A percentile compares a stretch with the other conserved stretches of the same genome.
Evolutionary conservation across 2,888 invertebrate species (phyloP).

Genomic region (Pristionchus exspectatus): DNA sequence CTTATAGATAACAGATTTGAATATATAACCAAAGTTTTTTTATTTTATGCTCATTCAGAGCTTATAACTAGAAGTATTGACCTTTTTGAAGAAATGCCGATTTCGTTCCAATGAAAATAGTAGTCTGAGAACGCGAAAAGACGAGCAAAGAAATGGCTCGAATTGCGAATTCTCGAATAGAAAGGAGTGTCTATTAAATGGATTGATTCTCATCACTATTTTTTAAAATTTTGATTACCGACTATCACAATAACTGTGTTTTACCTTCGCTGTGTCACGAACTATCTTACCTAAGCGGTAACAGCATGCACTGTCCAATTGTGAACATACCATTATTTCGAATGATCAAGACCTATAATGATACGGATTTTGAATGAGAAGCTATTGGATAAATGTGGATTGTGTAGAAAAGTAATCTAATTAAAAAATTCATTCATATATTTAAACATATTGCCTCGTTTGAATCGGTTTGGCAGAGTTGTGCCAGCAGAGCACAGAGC

Average conservation of each 20-base stretch:
- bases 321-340: constrained; percentile 67
- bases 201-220: background rate
- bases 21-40: no score
- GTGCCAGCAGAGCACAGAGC: constrained; percentile 67
- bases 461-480: constrained; percentile 65
- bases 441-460: constrained; percentile 57
- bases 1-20: no score
- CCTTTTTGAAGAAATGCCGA: constrained; percentile 79
- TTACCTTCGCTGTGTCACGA: background rate
- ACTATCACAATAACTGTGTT: background rate
- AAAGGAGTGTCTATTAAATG: background rate
- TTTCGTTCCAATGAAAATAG: constrained; percentile 81
- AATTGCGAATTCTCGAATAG: constrained; percentile 42
- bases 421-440: background rate
- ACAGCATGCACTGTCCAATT: constrained; percentile 62
- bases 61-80: background rate
- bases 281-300: constrained; percentile 50
- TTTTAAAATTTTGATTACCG: background rate
- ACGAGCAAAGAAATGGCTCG: constrained; percentile 75
- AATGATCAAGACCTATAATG: constrained; percentile 56
- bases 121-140: constrained; percentile 80
- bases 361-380: background rate
- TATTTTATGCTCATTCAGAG: background rate
- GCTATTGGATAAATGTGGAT: background rate
- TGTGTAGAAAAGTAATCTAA: no score